Evolutionary conservation across 2,113 vertebrate genomes (phyloP).

Genomic region (Spermophilus dauricus): DNA sequence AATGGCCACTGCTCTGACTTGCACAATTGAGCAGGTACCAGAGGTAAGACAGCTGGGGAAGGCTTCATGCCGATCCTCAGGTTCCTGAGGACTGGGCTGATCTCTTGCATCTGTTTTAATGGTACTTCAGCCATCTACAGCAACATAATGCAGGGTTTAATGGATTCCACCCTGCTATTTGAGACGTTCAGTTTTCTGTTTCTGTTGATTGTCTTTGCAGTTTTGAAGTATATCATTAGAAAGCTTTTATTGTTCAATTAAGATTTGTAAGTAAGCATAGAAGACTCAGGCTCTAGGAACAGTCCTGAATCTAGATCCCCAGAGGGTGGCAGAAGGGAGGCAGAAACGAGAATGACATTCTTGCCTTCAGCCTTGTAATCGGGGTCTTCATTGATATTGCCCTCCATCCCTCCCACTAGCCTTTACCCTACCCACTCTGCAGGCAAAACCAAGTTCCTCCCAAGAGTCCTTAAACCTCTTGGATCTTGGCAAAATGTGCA

Average conservation of each 20-base stretch:
- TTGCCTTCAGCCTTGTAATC: not conserved
- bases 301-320: conserved; percentile 91
- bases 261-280: conserved; percentile 93
- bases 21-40: conserved; percentile 82
- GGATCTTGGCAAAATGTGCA: not conserved
- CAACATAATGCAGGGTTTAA: conserved; percentile 94
- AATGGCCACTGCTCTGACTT: conserved; percentile 93
- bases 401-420: not conserved
- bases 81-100: conserved; percentile 90
- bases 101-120: conserved; percentile 92
- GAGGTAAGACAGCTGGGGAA: conserved; percentile 91
- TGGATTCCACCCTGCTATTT: conserved; percentile 94
- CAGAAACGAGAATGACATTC: not conserved
- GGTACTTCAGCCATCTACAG: conserved; percentile 94
- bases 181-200: conserved; percentile 89
- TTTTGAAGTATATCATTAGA: conserved; percentile 96
- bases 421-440: not conserved
- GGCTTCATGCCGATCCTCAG: conserved; percentile 89
- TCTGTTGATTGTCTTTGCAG: conserved; percentile 95
- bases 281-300: conserved; percentile 94
- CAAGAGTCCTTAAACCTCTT: not conserved
- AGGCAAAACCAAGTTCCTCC: not conserved
- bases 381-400: not conserved
- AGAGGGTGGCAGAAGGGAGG: not conserved
- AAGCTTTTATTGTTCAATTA: conserved; percentile 95